Evolutionary conservation across 2,888 invertebrate species (phyloP).

Genomic region (Onthophagus sagittarius): DNA sequence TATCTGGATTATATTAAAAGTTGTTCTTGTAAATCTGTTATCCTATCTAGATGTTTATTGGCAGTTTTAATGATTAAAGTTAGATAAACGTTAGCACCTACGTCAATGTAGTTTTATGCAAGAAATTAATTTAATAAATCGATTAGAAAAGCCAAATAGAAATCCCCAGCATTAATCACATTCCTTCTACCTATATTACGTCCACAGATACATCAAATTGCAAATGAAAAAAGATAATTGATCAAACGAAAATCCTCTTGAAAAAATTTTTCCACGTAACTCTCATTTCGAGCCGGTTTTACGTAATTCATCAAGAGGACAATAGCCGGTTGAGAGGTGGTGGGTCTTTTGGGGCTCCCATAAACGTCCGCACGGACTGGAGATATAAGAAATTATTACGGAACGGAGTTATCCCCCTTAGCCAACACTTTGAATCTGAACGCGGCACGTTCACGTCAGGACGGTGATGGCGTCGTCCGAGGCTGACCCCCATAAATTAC

Average conservation of each 20-base stretch:
- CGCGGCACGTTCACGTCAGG: constrained; percentile 2
- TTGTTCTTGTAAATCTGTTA: no score
- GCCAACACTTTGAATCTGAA: constrained; percentile 31
- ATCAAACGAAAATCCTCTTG: background rate
- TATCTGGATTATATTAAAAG: no score
- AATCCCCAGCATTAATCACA: no score
- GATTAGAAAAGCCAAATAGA: no score
- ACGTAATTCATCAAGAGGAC: background rate
- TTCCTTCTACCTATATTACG: no score
- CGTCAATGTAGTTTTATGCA: no score
- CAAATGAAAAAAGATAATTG: background rate
- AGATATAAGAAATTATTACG: constrained; percentile 33
- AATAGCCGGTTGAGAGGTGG: background rate
- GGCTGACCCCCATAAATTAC: constrained; percentile 44
- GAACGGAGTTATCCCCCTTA: constrained; percentile 35
- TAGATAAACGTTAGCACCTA: no score
- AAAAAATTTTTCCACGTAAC: background rate
- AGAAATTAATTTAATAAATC: no score
- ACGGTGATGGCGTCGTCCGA: constrained; percentile 30
- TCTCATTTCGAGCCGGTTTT: background rate
- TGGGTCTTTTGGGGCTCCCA: background rate
- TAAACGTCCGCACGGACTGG: background rate
- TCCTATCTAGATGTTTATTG: no score
- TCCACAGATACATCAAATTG: no score
- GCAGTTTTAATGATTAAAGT: no score